Conservation (phyloP, 2,113 vertebrate species). For the Perca flavescens region DNA sequence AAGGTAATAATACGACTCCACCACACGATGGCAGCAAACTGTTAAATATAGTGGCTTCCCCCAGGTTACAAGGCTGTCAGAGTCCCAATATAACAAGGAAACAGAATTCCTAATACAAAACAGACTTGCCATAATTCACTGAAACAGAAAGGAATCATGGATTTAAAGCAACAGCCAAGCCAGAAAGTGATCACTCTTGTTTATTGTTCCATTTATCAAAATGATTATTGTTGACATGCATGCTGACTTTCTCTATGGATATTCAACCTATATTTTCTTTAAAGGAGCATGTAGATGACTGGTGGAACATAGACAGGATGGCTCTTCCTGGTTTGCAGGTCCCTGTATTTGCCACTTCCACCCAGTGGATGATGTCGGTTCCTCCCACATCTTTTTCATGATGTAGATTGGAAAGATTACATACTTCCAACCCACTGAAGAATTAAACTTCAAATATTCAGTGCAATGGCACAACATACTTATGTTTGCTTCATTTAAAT, state of each 20-base stretch:
- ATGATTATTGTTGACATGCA: background rate
- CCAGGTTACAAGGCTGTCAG: background rate
- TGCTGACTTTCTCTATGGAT: background rate
- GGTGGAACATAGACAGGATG: slow-evolving; percentile 28
- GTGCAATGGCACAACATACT: background rate
- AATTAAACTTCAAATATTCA: background rate
- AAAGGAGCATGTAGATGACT: slow-evolving; percentile 8
- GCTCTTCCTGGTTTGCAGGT: slow-evolving; percentile 38
- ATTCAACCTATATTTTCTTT: background rate
- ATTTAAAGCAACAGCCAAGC: background rate
- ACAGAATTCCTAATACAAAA: slow-evolving; percentile 36
- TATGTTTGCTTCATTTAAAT: background rate
- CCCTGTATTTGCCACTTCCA: slow-evolving; percentile 19
- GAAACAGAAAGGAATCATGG: background rate
- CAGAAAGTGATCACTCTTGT: background rate
- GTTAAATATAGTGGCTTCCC: slow-evolving; percentile 17
- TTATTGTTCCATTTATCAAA: slow-evolving; percentile 6
- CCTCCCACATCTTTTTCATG: slow-evolving; percentile 14
- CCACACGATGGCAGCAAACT: slow-evolving; percentile 75
- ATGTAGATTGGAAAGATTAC: slow-evolving; percentile 10
- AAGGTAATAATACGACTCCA: slow-evolving; percentile 10
- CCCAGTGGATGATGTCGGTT: slow-evolving; percentile 31
- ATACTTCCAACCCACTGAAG: background rate
- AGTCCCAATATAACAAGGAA: slow-evolving; percentile 17
- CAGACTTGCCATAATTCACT: slow-evolving; percentile 33